These are phyloP conservation scores for Blera fallax DNA, from an alignment of 2,888 invertebrate species.

Conservation along the genomic window DNA sequence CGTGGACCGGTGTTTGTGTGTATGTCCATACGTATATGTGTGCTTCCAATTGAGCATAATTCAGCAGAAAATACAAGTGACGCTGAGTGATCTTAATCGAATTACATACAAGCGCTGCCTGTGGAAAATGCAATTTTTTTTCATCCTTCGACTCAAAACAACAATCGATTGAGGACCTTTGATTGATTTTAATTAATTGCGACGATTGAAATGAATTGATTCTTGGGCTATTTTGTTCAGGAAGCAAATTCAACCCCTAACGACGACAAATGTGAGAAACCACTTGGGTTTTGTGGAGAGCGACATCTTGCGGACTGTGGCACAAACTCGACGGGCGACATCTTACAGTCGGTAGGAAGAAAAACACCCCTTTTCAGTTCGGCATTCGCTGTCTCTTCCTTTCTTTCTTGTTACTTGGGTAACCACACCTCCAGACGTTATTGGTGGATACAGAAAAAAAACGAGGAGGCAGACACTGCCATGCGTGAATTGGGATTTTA, in stretches of 20 bases:
- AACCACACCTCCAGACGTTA: slow-evolving; percentile 40
- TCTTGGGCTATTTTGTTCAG: slow-evolving; percentile 3
- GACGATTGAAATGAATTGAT: slow-evolving; percentile 43
- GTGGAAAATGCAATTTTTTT: not conserved
- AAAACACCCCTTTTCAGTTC: not conserved
- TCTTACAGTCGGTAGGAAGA: not conserved
- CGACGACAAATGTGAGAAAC: not conserved
- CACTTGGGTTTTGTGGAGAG: not conserved
- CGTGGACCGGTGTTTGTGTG: not conserved
- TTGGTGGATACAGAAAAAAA: slow-evolving; percentile 12
- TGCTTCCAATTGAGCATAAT: slow-evolving; percentile 1
- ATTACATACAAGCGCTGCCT: slow-evolving; percentile 34
- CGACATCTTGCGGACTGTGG: not conserved
- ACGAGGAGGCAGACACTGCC: not conserved
- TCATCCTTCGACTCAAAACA: not conserved
- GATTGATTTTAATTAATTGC: slow-evolving; percentile 65
- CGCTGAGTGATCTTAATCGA: slow-evolving; percentile 44
- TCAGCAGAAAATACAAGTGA: slow-evolving; percentile 22
- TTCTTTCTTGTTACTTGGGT: not conserved
- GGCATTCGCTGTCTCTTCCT: slow-evolving; percentile 1
- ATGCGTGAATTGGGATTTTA: slow-evolving; percentile 25
- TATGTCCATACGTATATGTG: not conserved
- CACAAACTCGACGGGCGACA: not conserved
- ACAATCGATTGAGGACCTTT: slow-evolving; percentile 6
- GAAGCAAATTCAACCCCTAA: slow-evolving; percentile 7